Evolutionary conservation across 2,113 vertebrate species (phyloP), one percentile per base, ranked within the genome.

Genomic region (Caranx ignobilis): DNA sequence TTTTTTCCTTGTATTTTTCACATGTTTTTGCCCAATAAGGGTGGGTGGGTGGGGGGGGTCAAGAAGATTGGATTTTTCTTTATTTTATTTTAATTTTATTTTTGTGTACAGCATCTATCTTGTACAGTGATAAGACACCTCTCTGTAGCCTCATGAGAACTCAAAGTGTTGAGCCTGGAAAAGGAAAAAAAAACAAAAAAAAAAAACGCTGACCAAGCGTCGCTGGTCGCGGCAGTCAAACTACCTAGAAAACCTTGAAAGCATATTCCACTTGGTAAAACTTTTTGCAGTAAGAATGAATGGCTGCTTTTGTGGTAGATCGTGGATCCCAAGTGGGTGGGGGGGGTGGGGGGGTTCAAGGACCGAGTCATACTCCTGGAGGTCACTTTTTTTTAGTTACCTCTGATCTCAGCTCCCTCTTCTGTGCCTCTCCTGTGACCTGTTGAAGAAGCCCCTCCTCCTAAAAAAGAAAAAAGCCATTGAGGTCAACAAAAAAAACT

Each of bases 221-320:
- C 47, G 76, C 69, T 81, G 8, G 43, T 55, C 1, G 52, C 62
- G 79, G 76, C 77, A 75, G 73, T 76, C 71, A 15, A 50, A 81
- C 87, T 85, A 89, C 85, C 87, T 86, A 81, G 56, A 76, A 79
- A 67, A 74, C 64, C 48, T 68, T 80, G 75, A 81, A 59, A 84
- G 26, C 79, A 65, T 72, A 72, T 77, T 85, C 50, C 50, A 65
- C 61, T 68, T 83, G 11, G 21, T 31, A 67, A 76, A 75, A 26
- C 26, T 26, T 26, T 26, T 54, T 37, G 71, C 82, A 87, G 81
- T 89, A 77, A 68, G 47, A 75, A 67, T 80, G 75, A 59, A 77
- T 54, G 68, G 75, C 66, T 56, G 62, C 39, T 77, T 62, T 62
- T 56, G 66, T 72, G 60, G 59, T 39, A 18, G 31, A 74, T 76